Evolutionary conservation across 1,140 invertebrate genomes (phyloP), one percentile per base, ranked within the genome.

Genomic region (Bombus cullumanus): DNA sequence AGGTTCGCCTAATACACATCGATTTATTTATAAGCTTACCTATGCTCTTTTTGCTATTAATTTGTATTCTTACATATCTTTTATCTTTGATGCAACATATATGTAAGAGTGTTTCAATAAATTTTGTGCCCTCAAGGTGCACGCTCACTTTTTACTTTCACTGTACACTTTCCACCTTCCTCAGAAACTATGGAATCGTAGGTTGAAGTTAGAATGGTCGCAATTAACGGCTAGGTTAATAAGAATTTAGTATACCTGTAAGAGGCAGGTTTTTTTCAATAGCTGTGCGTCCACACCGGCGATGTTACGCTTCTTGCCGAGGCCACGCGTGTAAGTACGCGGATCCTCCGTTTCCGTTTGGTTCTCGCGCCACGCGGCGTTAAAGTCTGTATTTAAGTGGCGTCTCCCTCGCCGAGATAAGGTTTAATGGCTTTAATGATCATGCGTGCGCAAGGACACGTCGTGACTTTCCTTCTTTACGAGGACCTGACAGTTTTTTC

Each of bases 321-420:
- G 13, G 57, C 59, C 59, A n/a, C 59, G 78, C 59, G 69, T 34
- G 34, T 78, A n/a, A 37, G n/a, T 2, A 8, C 53, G 57, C n/a
- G 34, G 71, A n/a, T n/a, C n/a, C 41, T 43, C 41, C 15, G 78
- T 76, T 86, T 83, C 41, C 80, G 72, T 53, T 76, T 31, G 39
- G 1, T 64, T 53, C 74, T 76, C 72, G 80, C 81, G 80, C 83
- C 83, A 84, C 73, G 85, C 64, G 72, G 80, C 85, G 80, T 86
- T 86, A 86, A 86, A 86, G 85, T 72, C 72, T 76, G 80, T 76
- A 86, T 86, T 86, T 86, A 86, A 86, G 81, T 83, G 72, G 84
- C 72, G 80, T 86, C 83, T 80, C 62, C 79, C 80, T 86, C 85
- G 81, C 72, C 47, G 34, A 86, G 85, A 86, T 86, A 86, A 86